Evolutionary conservation across 2,888 invertebrate species (phyloP).

Genomic region (Parnassius orleans): DNA sequence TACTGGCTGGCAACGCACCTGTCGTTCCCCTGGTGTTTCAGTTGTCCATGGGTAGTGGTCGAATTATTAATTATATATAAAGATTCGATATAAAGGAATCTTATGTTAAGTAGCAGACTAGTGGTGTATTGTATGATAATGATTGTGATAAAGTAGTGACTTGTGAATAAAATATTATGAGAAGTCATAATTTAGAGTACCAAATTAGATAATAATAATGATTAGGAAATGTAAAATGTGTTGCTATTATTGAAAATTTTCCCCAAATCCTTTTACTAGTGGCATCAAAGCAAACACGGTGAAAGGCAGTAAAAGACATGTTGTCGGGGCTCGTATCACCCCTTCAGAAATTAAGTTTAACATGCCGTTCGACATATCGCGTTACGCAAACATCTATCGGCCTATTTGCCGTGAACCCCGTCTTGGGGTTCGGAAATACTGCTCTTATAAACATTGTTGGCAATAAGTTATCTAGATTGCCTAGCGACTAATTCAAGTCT

Average conservation of each 20-base stretch:
- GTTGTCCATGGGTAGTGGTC: too few relatives aligned
- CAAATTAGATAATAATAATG: neutral
- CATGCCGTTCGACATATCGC: slow-evolving; percentile 78
- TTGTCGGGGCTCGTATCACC: slow-evolving; percentile 50
- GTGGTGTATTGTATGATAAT: too few relatives aligned
- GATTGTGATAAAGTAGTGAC: too few relatives aligned
- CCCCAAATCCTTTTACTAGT: slow-evolving; percentile 40
- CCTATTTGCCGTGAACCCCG: slow-evolving; percentile 53
- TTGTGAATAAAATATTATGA: too few relatives aligned
- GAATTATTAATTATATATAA: too few relatives aligned
- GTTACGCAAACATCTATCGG: slow-evolving; percentile 59
- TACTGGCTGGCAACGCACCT: too few relatives aligned
- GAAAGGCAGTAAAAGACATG: slow-evolving; percentile 67
- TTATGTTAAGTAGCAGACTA: too few relatives aligned
- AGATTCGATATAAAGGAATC: too few relatives aligned
- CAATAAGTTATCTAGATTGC: slow-evolving; percentile 35
- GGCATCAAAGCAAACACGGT: slow-evolving; percentile 64
- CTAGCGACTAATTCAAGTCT: neutral
- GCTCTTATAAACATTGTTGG: slow-evolving; percentile 49
- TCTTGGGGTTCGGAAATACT: slow-evolving; percentile 40
- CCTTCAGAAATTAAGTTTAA: slow-evolving; percentile 76
- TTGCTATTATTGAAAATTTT: slow-evolving; percentile 13
- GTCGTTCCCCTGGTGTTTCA: too few relatives aligned
- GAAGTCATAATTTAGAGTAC: too few relatives aligned
- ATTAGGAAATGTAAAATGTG: neutral